Percentiles rank a stretch among this genome's conserved stretches.
Evolutionary conservation across 2,113 vertebrate genomes (phyloP).

Genomic region (Gymnarchus niloticus): DNA sequence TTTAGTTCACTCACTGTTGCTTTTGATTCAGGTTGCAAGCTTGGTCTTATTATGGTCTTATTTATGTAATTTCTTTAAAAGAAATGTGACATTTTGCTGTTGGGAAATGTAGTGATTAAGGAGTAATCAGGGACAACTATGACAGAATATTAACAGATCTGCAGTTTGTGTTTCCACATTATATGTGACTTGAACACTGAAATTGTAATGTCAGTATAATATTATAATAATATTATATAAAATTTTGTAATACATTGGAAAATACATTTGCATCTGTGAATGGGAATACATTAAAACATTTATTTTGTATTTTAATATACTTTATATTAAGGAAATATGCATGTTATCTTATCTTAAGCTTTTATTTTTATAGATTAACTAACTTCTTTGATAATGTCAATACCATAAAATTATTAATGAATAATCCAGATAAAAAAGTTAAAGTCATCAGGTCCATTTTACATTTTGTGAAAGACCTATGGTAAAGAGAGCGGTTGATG

Average conservation of each 20-base stretch:
- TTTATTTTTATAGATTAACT: background rate
- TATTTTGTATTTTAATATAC: background rate
- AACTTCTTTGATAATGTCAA: background rate
- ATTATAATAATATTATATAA: background rate
- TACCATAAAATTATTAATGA: background rate
- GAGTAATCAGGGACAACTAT: background rate
- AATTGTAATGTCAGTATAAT: background rate
- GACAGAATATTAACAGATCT: constrained; percentile 1
- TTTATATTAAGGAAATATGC: background rate
- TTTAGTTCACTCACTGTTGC: constrained; percentile 26
- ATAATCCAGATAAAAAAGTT: background rate
- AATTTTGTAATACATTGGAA: background rate
- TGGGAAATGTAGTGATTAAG: background rate
- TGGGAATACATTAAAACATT: background rate
- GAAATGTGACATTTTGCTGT: constrained; percentile 1
- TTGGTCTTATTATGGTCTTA: background rate
- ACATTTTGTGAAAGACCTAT: background rate
- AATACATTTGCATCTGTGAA: background rate
- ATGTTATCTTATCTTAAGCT: background rate
- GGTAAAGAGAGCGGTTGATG: background rate
- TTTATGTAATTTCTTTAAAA: too few relatives aligned
- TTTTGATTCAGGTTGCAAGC: constrained; percentile 24
- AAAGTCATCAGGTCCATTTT: background rate
- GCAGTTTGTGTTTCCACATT: background rate
- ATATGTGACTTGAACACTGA: too few relatives aligned